Evolutionary conservation across 2,797 vertebrate species (phyloP).

Genomic region (Decapterus maruadsi): DNA sequence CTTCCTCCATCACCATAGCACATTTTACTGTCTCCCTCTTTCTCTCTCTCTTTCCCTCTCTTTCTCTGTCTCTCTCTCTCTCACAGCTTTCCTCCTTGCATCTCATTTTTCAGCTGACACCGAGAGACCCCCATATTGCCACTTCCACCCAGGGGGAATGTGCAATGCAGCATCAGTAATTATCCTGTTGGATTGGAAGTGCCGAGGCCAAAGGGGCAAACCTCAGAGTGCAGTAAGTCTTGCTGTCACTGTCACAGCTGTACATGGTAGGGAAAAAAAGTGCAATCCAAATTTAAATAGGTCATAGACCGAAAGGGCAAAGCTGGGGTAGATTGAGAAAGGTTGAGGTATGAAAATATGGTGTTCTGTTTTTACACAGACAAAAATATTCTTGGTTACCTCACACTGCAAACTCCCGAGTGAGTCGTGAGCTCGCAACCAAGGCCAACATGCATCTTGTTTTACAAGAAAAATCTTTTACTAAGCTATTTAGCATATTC

Average conservation of each 20-base stretch:
- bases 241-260: slow-evolving; percentile 54
- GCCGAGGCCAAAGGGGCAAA: slow-evolving; percentile 69
- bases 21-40: slow-evolving; percentile 46
- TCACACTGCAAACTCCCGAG: slow-evolving; percentile 13
- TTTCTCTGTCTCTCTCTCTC: background rate
- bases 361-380: slow-evolving; percentile 24
- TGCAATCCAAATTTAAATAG: slow-evolving; percentile 69
- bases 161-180: slow-evolving; percentile 70
- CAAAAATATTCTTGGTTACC: slow-evolving; percentile 12
- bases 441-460: background rate
- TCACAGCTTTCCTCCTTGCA: slow-evolving; percentile 34
- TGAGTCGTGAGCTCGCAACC: slow-evolving; percentile 2
- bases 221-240: slow-evolving; percentile 58
- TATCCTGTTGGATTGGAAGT: slow-evolving; percentile 66
- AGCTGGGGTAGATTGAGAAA: slow-evolving; percentile 12
- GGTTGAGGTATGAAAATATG: slow-evolving; percentile 23
- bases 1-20: slow-evolving; percentile 54
- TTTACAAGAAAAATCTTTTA: background rate
- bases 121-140: slow-evolving; percentile 53
- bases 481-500: slow-evolving; percentile 1
- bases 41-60: background rate
- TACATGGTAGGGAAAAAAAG: slow-evolving; percentile 43
- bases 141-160: slow-evolving; percentile 57
- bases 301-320: slow-evolving; percentile 52
- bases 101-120: slow-evolving; percentile 69